Evolutionary conservation across 2,797 vertebrate genomes (phyloP).

Genomic region (Muscicapa striata): DNA sequence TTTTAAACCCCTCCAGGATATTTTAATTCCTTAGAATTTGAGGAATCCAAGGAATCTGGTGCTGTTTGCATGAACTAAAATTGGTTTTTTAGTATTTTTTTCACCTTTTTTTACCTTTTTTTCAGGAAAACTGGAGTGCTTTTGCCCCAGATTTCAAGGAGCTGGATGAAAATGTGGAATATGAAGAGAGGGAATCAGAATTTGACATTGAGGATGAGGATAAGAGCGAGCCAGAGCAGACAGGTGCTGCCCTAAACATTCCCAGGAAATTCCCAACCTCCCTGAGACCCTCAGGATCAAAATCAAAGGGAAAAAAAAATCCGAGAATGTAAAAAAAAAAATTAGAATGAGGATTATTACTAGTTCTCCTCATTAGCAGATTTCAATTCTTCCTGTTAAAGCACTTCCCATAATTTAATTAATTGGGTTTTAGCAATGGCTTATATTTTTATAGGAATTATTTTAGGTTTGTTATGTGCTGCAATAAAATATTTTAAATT

Average conservation of each 20-base stretch:
- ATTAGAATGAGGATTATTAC: fast-evolving
- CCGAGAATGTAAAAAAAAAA: background rate
- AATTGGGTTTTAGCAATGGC: background rate
- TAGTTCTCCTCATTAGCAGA: no score
- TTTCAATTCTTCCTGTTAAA: background rate
- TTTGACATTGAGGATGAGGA: slow-evolving; percentile 99
- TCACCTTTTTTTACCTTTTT: background rate
- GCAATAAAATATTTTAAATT: no score
- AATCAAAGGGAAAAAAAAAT: background rate
- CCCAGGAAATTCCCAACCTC: background rate
- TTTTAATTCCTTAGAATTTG: fast-evolving
- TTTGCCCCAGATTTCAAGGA: slow-evolving; percentile 98
- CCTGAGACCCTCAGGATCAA: background rate
- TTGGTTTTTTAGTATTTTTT: background rate
- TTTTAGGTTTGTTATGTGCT: no score
- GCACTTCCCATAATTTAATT: fast-evolving
- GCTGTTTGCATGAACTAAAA: fast-evolving
- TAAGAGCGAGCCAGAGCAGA: slow-evolving; percentile 97
- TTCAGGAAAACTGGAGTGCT: slow-evolving; percentile 98
- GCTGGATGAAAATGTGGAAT: slow-evolving; percentile 96
- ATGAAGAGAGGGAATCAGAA: slow-evolving; percentile 96
- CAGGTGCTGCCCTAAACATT: slow-evolving; percentile 75
- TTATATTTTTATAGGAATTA: no score
- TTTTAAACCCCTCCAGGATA: background rate
- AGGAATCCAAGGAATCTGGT: no score